Base-by-base conservation (phyloP, 35 echinoderm and acorn worm genomes). In the Ophioderma brevispina region DNA sequence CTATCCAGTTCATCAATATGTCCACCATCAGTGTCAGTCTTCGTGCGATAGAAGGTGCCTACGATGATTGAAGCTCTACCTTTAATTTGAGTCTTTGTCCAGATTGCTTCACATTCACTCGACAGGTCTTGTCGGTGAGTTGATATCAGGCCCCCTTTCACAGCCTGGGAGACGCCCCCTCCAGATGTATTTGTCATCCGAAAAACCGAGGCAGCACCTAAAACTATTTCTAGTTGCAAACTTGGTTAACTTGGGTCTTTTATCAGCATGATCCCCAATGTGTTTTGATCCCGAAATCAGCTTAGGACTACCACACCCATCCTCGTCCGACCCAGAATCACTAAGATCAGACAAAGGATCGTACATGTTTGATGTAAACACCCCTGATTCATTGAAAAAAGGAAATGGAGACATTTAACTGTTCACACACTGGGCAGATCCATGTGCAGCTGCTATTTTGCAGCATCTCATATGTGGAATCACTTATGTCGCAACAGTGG, bases 61-160 rank as follows among this genome's bases (percentile, higher is more conserved):
- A 84, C 35, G 43, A 46, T 84, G 11, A 84, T 50, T 23, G 81
- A 55, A 46, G 39, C 28, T 43, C 43, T 84, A 23, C 81, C 81
- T 84, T 84, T 84, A 37, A 84, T 84, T 55, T 84, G 81, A 84
- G 81, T 84, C 52, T 84, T 41, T 2, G 81, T 84, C 81, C 81
- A 84, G 23, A 84, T 32, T 40, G 38, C 14, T 84, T 84, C 81
- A 84, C 81, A 84, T 1, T 84, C 81, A 33, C 39, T 84, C 1
- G 0, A 19, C 4, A 84, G 81, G 31, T 50, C 43, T 23, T 40
- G 23, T 21, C 39, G 33, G 31, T 30, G 81, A n/a, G 23, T 70
- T 6, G 59, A 70, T 13, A 70, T 70, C n/a, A 70, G 28, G 59
- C n/a, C 59, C 2, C 59, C 59, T 30, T 25, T 6, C 6, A 70